Evolutionary conservation across 2,888 invertebrate genomes (phyloP).

Genomic region (Itoplectis maculator): DNA sequence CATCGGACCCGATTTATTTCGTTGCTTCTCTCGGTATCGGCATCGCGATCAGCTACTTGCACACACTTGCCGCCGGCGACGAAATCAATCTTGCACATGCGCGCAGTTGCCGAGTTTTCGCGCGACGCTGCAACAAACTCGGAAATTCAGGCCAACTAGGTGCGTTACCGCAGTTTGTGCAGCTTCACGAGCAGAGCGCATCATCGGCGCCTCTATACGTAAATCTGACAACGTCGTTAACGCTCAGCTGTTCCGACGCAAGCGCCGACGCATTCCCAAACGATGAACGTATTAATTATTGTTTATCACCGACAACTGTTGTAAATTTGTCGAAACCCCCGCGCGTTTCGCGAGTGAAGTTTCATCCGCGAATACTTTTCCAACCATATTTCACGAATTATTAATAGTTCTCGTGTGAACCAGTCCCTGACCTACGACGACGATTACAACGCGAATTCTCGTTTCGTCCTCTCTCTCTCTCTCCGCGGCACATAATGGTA

Average conservation of each 20-base stretch:
- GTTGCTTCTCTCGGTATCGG: neutral
- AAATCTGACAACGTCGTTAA: too few species aligned
- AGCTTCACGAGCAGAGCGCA: too few species aligned
- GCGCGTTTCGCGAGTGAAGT: neutral
- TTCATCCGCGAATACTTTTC: neutral
- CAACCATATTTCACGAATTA: conserved; percentile 12
- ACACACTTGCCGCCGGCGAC: too few species aligned
- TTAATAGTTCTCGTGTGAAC: conserved; percentile 19
- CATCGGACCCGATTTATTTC: too few species aligned
- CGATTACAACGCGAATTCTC: conserved; percentile 33
- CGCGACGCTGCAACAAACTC: too few species aligned
- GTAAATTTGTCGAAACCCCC: neutral
- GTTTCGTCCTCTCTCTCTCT: conserved; percentile 16
- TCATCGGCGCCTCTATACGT: too few species aligned
- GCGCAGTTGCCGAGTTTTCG: too few species aligned
- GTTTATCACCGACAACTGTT: neutral
- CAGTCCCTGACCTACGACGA: conserved; percentile 11
- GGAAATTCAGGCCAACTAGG: too few species aligned
- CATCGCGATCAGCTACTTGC: neutral
- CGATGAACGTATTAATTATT: neutral
- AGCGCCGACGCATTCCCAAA: neutral
- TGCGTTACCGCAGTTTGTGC: too few species aligned
- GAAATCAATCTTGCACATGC: too few species aligned
- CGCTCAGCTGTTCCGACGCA: too few species aligned
- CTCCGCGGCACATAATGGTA: conserved; percentile 39